Percentiles rank a stretch among this genome's conserved stretches.
Evolutionary conservation across 2,888 invertebrate species (phyloP).

Genomic region (Drosophila percnosoma): DNA sequence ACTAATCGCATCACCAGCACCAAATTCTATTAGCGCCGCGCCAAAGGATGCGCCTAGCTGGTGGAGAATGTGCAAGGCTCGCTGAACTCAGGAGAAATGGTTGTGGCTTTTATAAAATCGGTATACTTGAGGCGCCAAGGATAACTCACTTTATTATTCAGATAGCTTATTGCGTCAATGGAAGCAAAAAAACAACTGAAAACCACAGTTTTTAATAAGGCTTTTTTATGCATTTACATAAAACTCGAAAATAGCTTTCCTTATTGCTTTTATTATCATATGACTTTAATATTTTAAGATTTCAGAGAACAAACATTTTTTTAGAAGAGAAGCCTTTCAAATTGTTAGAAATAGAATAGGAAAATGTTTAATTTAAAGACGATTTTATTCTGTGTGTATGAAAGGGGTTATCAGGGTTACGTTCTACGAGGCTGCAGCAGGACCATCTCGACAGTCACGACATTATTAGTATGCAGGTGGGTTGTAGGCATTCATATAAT

Average conservation of each 20-base stretch:
- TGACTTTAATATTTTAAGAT: too few relatives aligned
- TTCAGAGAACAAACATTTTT: too few relatives aligned
- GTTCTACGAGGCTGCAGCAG: constrained; percentile 2
- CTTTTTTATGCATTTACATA: neutral
- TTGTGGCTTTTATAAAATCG: neutral
- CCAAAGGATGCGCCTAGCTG: constrained; percentile 14
- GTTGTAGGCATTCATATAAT: constrained; percentile 66
- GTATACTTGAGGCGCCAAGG: neutral
- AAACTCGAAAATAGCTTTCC: too few relatives aligned
- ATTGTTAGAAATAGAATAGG: too few relatives aligned
- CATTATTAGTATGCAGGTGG: constrained; percentile 72
- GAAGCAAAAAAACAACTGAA: neutral
- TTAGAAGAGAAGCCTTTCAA: too few relatives aligned
- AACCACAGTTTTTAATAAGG: neutral
- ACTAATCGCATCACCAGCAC: constrained; percentile 60
- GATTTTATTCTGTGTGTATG: neutral
- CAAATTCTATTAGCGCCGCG: constrained; percentile 67
- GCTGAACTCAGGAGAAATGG: neutral
- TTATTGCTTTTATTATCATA: too few relatives aligned
- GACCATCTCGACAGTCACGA: constrained; percentile 35
- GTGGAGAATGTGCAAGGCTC: neutral
- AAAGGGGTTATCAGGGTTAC: neutral
- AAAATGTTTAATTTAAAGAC: too few relatives aligned
- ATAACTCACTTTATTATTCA: neutral
- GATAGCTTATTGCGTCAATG: neutral